Evolutionary conservation across 2,797 vertebrate genomes (phyloP).

Genomic region (Bucorvus abyssinicus): DNA sequence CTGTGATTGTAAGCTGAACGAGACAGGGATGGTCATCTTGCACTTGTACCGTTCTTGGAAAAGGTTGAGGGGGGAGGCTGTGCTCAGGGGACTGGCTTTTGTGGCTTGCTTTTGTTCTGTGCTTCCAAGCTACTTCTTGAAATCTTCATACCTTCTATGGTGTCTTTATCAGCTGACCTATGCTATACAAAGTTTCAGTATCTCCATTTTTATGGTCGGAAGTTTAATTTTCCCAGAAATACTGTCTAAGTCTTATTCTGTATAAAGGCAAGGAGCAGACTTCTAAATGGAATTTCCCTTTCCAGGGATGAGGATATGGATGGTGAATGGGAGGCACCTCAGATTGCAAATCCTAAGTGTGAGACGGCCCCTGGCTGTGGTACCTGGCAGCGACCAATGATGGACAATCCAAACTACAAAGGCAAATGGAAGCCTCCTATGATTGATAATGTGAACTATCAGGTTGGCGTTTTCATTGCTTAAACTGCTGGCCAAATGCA

Average conservation of each 20-base stretch:
- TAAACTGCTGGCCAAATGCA: background rate
- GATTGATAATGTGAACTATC: constrained; percentile 98
- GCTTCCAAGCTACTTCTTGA: background rate
- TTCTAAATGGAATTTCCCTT: background rate
- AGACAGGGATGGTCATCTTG: background rate
- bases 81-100: background rate
- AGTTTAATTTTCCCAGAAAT: background rate
- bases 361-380: constrained; percentile 92
- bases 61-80: accelerated
- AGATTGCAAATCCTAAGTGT: constrained; percentile 92
- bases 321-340: constrained; percentile 98
- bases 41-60: background rate
- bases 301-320: constrained; percentile 99
- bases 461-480: constrained; percentile 77
- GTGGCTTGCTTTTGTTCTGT: background rate
- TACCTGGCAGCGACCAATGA: constrained; percentile 88
- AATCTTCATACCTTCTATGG: background rate
- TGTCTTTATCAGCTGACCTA: background rate
- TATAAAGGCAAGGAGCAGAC: background rate
- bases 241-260: background rate
- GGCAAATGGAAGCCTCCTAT: constrained; percentile 98
- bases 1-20: background rate
- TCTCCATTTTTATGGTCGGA: background rate
- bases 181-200: background rate
- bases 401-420: constrained; percentile 96